These are phyloP conservation scores for Linyphia triangularis DNA, from an alignment of 2,888 invertebrate genomes.

Conservation along the genomic window DNA sequence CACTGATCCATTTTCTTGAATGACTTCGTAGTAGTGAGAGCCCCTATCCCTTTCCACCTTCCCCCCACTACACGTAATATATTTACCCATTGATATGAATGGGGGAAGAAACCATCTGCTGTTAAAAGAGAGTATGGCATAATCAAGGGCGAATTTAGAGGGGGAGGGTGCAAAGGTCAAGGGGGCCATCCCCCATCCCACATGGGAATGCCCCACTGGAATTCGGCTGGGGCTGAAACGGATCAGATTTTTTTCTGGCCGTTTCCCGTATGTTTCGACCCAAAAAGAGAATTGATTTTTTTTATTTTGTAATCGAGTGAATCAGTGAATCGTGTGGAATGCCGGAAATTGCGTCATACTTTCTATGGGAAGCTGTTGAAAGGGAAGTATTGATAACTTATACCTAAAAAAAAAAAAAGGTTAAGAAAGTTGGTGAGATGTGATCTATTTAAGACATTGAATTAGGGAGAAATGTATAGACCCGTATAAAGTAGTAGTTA, in stretches of 20 bases:
- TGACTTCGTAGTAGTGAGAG: background rate
- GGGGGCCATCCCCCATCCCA: background rate
- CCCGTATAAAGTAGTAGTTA: too few relatives aligned
- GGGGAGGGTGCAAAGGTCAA: background rate
- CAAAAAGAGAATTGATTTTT: background rate
- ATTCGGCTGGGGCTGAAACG: background rate
- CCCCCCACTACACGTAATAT: background rate
- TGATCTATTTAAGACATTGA: too few relatives aligned
- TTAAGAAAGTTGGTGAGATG: too few relatives aligned
- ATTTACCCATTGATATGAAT: background rate
- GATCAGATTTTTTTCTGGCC: background rate
- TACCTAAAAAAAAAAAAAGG: too few relatives aligned
- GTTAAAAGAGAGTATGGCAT: background rate
- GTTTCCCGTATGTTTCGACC: background rate
- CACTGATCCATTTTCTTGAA: background rate
- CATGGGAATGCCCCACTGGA: background rate
- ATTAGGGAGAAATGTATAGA: too few relatives aligned
- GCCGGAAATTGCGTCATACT: background rate
- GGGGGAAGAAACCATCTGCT: background rate
- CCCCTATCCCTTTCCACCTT: background rate
- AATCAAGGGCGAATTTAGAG: conserved; percentile 3
- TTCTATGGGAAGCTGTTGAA: too few relatives aligned
- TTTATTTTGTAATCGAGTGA: background rate
- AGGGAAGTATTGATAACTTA: too few relatives aligned
- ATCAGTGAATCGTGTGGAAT: background rate